A percentile compares a stretch with the other conserved stretches of the same genome.
phyloP scores from a whole-genome alignment of 1,140 invertebrate genomes.

The Heterodera schachtii region DNA sequence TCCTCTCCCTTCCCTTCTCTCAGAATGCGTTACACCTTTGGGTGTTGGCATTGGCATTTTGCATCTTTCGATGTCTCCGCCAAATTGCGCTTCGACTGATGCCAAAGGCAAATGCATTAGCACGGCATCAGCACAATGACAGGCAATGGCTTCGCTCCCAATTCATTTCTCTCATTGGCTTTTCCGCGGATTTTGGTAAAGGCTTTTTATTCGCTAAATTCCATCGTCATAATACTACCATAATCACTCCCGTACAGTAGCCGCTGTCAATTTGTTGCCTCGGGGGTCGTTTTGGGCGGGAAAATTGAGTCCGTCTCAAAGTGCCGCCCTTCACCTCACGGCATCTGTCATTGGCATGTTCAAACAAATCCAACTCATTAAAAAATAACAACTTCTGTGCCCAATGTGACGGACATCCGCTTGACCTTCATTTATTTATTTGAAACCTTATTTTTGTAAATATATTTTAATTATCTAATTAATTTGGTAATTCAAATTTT shows the following conservation, averaged over 20 bases:
- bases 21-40: slow-evolving; percentile 13
- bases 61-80: slow-evolving; percentile 7
- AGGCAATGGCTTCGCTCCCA: slow-evolving; percentile 3
- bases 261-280: slow-evolving; percentile 11
- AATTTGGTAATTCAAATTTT: no score
- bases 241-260: not conserved
- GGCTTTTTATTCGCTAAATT: not conserved
- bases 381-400: not conserved
- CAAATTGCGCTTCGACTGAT: slow-evolving; percentile 4
- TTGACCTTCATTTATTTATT: no score
- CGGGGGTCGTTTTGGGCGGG: slow-evolving; percentile 24
- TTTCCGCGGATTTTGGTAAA: slow-evolving; percentile 1
- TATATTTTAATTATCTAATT: no score
- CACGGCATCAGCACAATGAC: not conserved
- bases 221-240: not conserved
- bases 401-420: not conserved
- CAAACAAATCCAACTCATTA: not conserved
- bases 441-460: no score
- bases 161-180: slow-evolving; percentile 12
- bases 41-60: slow-evolving; percentile 13
- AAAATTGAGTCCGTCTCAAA: not conserved
- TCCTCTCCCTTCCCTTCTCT: not conserved
- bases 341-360: slow-evolving; percentile 14
- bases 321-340: not conserved
- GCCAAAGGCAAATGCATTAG: not conserved